A percentile compares a stretch with the other conserved stretches of the same genome.
Evolutionary conservation across 2,797 vertebrate species (phyloP).

Genomic region (Dermochelys coriacea): DNA sequence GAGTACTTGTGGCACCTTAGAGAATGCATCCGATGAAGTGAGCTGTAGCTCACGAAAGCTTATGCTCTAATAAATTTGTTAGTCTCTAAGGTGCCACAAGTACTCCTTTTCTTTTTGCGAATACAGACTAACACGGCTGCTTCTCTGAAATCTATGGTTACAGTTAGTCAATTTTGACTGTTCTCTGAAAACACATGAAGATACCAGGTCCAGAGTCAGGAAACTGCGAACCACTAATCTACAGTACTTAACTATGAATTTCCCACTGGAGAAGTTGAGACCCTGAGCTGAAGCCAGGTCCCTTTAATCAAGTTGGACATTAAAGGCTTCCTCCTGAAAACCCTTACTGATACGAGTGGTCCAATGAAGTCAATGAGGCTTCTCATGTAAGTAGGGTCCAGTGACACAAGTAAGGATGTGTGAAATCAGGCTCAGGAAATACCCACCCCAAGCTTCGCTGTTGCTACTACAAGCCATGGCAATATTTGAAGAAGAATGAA

Average conservation of each 20-base stretch:
- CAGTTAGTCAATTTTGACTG: neutral
- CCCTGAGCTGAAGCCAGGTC: neutral
- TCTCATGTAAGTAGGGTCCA: neutral
- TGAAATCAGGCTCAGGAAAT: neutral
- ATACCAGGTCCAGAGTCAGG: neutral
- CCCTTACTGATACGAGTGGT: neutral
- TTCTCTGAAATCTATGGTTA: neutral
- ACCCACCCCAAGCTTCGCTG: neutral
- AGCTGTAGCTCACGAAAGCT: too few relatives aligned
- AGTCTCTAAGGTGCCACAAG: too few relatives aligned
- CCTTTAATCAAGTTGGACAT: neutral
- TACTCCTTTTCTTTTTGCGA: too few relatives aligned
- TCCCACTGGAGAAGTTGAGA: constrained; percentile 16
- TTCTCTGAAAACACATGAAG: constrained; percentile 15
- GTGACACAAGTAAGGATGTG: constrained; percentile 36
- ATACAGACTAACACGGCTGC: too few relatives aligned
- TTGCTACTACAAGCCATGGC: neutral
- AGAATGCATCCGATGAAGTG: too few relatives aligned
- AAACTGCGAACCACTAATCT: neutral
- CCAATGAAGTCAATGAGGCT: neutral
- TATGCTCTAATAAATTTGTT: too few relatives aligned
- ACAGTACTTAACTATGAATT: neutral
- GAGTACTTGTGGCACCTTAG: too few relatives aligned
- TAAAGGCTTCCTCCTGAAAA: constrained; percentile 1
- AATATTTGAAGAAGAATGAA: neutral